Evolutionary conservation across 64 coral and sea anemone genomes (phyloP), one percentile per base, ranked within the genome.

Genomic region (Cladopsammia gracilis): DNA sequence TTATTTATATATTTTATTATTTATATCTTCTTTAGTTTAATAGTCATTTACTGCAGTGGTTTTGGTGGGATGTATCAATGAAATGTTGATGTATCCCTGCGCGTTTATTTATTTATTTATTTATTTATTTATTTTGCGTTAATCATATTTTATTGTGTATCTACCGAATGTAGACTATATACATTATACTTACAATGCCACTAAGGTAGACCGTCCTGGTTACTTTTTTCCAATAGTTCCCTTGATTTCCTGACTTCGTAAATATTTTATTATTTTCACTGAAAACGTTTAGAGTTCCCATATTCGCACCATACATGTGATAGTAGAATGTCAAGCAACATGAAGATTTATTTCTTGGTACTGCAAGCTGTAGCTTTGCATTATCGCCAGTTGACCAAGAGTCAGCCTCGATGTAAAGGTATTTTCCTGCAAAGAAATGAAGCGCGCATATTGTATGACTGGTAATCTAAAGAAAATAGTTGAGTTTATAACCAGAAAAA

Each of bases 211-310:
- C 16, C 1, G 45, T 5, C 19, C 19, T 75, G 25, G 72, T 49
- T 1, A 75, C 88, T 44, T 79, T 77, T 25, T 90, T 68, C 88
- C 88, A 90, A 5, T 47, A 45, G 45, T 43, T 79, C 20, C 88
- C 88, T 12, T 79, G 76, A 69, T 81, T 51, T 69, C 88, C 88
- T 67, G 45, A 54, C 57, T 24, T 78, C 7, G 56, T 90, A 11
- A 90, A 90, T 62, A 90, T 69, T 70, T 68, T 90, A 13, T 80
- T 77, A 77, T 90, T 90, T 49, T 66, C 76, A 64, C 66, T 81
- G 22, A 61, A 79, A 7, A 90, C 76, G 15, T 70, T 79, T 8
- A 90, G 88, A 19, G 74, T 90, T 11, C 77, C 77, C 75, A 90
- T 45, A 20, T 59, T 20, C 0, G 13, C 19, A 4, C 88, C 88